A percentile compares a stretch with the other conserved stretches of the same genome.
Conservation (phyloP, 2,797 vertebrate genomes). For the Rachycentron canadum region DNA sequence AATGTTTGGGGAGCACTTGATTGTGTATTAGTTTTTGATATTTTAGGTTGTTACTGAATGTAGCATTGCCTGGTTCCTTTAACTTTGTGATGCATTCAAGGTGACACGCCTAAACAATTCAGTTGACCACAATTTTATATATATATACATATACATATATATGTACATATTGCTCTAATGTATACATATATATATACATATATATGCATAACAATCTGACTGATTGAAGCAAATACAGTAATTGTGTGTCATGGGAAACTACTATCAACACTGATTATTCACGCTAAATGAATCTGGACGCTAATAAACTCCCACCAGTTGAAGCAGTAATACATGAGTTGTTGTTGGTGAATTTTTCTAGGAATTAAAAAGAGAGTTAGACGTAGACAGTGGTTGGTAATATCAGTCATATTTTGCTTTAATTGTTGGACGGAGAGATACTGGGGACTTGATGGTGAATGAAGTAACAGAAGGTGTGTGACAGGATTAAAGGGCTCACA, state of each 20-base stretch:
- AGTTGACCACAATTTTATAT: not conserved
- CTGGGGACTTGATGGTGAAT: not conserved
- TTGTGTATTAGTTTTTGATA: not conserved
- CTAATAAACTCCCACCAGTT: not conserved
- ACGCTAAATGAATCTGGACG: slow-evolving; percentile 4
- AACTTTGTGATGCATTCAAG: slow-evolving; percentile 4
- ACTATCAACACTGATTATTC: slow-evolving; percentile 38
- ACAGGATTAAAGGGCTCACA: not conserved
- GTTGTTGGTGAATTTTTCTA: not conserved
- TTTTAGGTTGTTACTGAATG: not conserved
- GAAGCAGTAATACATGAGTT: not conserved
- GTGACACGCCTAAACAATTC: not conserved
- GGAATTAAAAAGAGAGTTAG: not conserved
- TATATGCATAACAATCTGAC: slow-evolving; percentile 14
- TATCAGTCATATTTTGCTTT: not conserved
- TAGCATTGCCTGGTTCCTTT: not conserved
- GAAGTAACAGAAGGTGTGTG: not conserved
- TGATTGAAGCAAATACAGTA: not conserved
- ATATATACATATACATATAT: not conserved
- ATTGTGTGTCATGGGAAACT: slow-evolving; percentile 2
- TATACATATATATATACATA: not conserved
- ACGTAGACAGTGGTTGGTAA: not conserved
- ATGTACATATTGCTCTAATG: too few species aligned
- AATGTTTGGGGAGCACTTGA: slow-evolving; percentile 10
- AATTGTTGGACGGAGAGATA: not conserved